Base-by-base conservation (phyloP, 2,888 invertebrate genomes). In the Polyploca ridens region DNA sequence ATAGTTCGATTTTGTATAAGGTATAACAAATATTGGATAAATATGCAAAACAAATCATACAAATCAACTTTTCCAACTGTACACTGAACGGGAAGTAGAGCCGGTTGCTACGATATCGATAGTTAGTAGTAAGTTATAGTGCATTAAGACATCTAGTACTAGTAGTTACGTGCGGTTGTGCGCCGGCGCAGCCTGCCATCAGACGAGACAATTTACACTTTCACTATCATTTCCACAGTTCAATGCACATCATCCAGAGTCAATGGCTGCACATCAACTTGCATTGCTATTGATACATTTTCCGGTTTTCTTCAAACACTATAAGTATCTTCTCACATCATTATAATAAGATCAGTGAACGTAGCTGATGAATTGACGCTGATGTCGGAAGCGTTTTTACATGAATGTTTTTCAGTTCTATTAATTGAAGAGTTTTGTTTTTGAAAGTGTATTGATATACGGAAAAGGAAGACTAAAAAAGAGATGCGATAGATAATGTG, bases 201-300 rank as follows among this genome's bases (percentile, higher is more conserved):
- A 57, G 62, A 67, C 44, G 41, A 65, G 60, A 46, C 16, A 64
- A 65, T 70, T 68, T 64, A 69, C 73, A 75, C 79, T 79, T 79
- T 79, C 79, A 75, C 79, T 74, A 64, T 71, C 69, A 70, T 70
- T 74, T 74, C 73, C 72, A 72, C 67, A 63, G 84, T 84, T 85
- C 84, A 82, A 83, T 72, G 85, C 75, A 81, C 84, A 84, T 72
- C 78, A 78, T 77, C 75, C 71, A 70, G 78, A 72, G 71, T 75
- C 75, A 69, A 74, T 77, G 72, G 72, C 76, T 69, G 65, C 66
- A 59, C 63, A 49, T 68, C n/a, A 16, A 7, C n/a, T 33, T 1
- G 1, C 27, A 16, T 57, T n/a, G 54, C 54, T 54, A 16, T 58
- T 58, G 58, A 33, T 58, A 58, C 14, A 58, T 33, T 33, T 58